Evolutionary conservation across 2,888 invertebrate genomes (phyloP), one percentile per base, ranked within the genome.

Genomic region (Plebejus melissa): DNA sequence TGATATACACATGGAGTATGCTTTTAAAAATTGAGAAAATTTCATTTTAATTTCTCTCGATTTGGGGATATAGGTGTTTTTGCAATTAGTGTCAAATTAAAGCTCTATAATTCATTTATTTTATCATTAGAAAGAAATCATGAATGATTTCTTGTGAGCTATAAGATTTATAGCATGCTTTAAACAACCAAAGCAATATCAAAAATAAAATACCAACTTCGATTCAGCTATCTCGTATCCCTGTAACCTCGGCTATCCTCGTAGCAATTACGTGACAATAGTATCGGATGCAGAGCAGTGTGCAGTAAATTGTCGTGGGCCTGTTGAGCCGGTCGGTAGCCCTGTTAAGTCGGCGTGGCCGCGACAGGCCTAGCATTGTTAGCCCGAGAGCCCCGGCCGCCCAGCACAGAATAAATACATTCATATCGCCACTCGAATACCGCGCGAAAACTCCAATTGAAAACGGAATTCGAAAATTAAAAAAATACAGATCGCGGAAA

Each of bases 321-420:
- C 79, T 78, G 80, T 79, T 78, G 83, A 78, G 86, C 75, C 65
- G 65, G n/a, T 58, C 58, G 58, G 65, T 88, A 92, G 77, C 92
- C 92, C 91, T 91, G 76, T 60, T 38, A 79, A 74, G 76, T 58
- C 71, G 76, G 80, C 81, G 87, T 87, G 87, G 88, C 86, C 83
- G 84, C 90, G 88, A 93, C 93, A 93, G 92, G 90, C 93, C 88
- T 88, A 90, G 91, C 93, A 93, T 93, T 93, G 93, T 93, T 93
- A 93, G 88, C 84, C 84, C 80, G 86, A 88, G 90, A 87, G 90
- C 90, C 91, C 91, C 87, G 90, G 90, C 90, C 91, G 89, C 90
- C 90, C 87, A 88, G 84, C 86, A 84, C 89, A 90, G 93, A 92
- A 93, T 93, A 93, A 93, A 93, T 93, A 93, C 93, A 93, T 93